A percentile compares a stretch with the other conserved stretches of the same genome.
Conservation (phyloP, 1,140 invertebrate genomes). For the Akabosia matsudoensis region DNA sequence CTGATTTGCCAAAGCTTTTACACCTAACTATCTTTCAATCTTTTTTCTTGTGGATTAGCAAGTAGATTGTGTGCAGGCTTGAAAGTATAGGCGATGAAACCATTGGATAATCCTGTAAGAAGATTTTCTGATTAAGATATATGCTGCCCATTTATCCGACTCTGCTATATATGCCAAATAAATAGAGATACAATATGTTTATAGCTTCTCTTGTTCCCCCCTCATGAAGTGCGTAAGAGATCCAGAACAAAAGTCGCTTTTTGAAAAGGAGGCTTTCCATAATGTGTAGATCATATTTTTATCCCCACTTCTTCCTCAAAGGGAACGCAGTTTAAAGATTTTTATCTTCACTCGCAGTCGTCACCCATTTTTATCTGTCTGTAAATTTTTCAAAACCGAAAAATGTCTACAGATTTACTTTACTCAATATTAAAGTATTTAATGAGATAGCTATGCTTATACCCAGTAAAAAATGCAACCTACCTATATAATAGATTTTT, state of each 20-base stretch:
- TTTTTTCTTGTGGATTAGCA: too few relatives aligned
- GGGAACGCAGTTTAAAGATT: neutral
- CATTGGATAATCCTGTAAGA: neutral
- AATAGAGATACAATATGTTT: neutral
- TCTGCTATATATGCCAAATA: neutral
- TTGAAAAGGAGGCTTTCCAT: neutral
- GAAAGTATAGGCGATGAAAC: neutral
- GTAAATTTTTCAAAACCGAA: neutral
- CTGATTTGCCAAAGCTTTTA: neutral
- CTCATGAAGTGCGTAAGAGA: neutral
- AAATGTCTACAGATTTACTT: neutral
- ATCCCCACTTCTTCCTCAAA: neutral
- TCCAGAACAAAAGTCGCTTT: neutral
- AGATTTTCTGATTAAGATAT: neutral
- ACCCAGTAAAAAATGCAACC: neutral
- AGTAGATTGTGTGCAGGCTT: neutral
- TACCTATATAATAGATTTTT: neutral
- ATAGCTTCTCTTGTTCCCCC: neutral
- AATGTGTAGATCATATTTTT: conserved; percentile 1
- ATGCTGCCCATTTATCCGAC: neutral
- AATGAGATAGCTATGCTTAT: neutral
- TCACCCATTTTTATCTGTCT: conserved; percentile 1
- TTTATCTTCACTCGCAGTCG: neutral
- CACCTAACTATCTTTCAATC: neutral
- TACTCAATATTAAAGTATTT: neutral